Evolutionary conservation across 2,797 vertebrate genomes (phyloP), one percentile per base, ranked within the genome.

Genomic region (Siniperca obscura): DNA sequence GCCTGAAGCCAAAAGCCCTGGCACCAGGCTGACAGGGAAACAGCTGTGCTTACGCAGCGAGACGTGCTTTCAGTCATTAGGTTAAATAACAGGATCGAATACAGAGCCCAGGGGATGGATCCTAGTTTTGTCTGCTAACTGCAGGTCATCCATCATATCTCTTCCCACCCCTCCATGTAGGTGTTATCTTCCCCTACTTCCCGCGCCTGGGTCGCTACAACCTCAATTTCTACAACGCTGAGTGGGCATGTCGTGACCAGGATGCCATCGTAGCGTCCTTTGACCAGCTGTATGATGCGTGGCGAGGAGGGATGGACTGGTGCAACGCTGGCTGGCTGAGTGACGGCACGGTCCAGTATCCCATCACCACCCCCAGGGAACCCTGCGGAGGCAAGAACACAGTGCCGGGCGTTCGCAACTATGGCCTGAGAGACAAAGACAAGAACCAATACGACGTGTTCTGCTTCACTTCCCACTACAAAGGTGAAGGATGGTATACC

Each of bases 281-380:
- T 0, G 97, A 99, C 69, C 98, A 99, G 92, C 94, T 99, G 61
- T 97, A 97, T 0, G 96, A 97, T 0, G 97, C 97, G 30, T 99
- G 98, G 98, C 94, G 95, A 44, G 94, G 92, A 0, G 98, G 98
- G 21, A 86, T 99, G 92, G 98, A 99, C 92, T 99, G 98, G 98
- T 99, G 98, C 89, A 99, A 99, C 0, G 98, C 98, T 0, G 98
- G 98, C 78, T 99, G 98, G 98, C 96, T 99, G 67, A 97, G 92
- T 0, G 98, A 99, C 0, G 98, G 98, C 30, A 97, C 98, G 0
- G 98, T 98, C 25, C 98, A 98, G 71, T 99, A 99, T 74, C 98
- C 98, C 61, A 97, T 99, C 90, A 98, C 95, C 83, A 95, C 93
- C 55, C 98, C 98, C 42, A 93, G 98, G 40, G 98, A 97, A 72